phyloP scores from a whole-genome alignment of 2,797 vertebrate species.

The Cyclopterus lumpus region DNA sequence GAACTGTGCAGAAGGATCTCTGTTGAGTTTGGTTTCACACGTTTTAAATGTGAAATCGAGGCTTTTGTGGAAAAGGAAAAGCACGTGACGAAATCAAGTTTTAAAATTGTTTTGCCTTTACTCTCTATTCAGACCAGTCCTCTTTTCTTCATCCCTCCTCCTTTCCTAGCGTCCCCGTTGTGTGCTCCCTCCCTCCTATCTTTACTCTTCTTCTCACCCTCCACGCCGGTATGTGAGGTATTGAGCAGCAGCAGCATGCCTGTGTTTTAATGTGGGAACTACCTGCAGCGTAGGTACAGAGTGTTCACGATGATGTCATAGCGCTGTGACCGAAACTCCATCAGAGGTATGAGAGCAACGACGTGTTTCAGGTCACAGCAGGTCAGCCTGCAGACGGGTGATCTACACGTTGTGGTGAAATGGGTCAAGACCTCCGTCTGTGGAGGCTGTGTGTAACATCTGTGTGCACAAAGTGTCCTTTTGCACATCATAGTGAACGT shows the following conservation, averaged over 20 bases:
- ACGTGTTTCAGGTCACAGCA: conserved; percentile 26
- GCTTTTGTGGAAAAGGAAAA: neutral
- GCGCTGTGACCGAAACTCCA: conserved; percentile 22
- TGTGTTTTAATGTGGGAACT: conserved; percentile 59
- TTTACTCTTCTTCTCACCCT: conserved; percentile 29
- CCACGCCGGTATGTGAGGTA: conserved; percentile 68
- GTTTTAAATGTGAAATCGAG: neutral
- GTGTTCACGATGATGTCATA: conserved; percentile 57
- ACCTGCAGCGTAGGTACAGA: conserved; percentile 48
- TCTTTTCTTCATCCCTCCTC: neutral
- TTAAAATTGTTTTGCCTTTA: neutral
- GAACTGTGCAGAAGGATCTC: neutral
- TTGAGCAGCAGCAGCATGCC: conserved; percentile 62
- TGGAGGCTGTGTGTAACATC: neutral
- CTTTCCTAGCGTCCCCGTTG: conserved; percentile 1
- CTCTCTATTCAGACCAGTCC: neutral
- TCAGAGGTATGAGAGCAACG: conserved; percentile 27
- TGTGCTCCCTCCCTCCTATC: conserved; percentile 22
- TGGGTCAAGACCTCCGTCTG: neutral
- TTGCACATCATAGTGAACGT: neutral
- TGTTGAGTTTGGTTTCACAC: neutral
- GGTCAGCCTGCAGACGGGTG: conserved; percentile 3
- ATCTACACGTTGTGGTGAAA: neutral
- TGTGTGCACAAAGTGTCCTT: no score
- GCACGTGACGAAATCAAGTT: neutral